Evolutionary conservation across 2,888 invertebrate species (phyloP), one percentile per base, ranked within the genome.

Genomic region (Ophion costatus): DNA sequence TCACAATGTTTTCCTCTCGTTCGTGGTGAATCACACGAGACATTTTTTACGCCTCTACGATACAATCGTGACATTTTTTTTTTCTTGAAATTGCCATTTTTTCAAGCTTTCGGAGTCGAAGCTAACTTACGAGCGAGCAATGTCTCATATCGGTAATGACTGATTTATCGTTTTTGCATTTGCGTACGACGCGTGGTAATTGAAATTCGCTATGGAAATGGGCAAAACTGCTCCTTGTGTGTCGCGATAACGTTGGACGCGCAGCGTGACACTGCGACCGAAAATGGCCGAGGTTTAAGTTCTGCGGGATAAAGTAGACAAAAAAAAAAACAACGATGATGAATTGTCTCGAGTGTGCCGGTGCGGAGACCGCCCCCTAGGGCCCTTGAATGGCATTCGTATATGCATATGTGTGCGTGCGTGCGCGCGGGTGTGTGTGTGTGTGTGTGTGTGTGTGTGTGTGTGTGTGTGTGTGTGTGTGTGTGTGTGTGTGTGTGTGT

Each of bases 331-430:
- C 51, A 51, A 51, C 51, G 51, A 74, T 73, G 82, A 85, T 86
- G 67, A 84, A 88, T 86, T 82, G 82, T 82, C 77, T 75, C 70
- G 51, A 76, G 57, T 67, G 69, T 45, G 20, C 63, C 56, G 64
- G 66, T 67, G 69, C 69, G 42, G 67, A 57, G 51, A 56, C 75
- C 85, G 83, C 85, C 87, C 84, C 84, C 86, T 42, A 63, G 73
- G 67, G n/a, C 76, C 63, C 67, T 10, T 42, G 78, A 63, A 84
- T 88, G 87, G 86, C 86, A 17, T 2, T 0, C 17, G 5, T 14
- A 51, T 51, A 1, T 51, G 11, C 0, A 1, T 45, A 17, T n/a
- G n/a, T n/a, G n/a, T n/a, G n/a, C n/a, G n/a, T n/a, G n/a, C n/a
- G n/a, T n/a, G n/a, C n/a, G n/a, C n/a, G n/a, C n/a, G n/a, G n/a